phyloP scores from a whole-genome alignment of 2,797 vertebrate species.

The Sciurus vulgaris region DNA sequence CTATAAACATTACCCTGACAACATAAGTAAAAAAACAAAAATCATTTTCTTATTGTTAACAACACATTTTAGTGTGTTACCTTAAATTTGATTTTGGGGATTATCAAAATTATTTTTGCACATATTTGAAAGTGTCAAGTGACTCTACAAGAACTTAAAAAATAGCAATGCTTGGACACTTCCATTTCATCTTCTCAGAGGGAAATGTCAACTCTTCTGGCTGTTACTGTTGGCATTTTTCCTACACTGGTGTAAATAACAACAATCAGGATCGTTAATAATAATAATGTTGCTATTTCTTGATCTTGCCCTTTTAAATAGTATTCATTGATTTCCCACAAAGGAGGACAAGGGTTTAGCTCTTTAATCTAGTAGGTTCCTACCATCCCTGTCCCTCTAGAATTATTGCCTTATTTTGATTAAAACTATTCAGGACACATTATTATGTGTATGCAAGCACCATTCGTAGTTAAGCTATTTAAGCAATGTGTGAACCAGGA shows the following conservation, averaged over 20 bases:
- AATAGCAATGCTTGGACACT: not conserved
- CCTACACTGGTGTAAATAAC: not conserved
- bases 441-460: not conserved
- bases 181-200: not conserved
- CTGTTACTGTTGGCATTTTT: slow-evolving; percentile 6
- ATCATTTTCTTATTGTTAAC: slow-evolving; percentile 38
- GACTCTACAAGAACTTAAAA: not conserved
- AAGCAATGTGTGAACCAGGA: not conserved
- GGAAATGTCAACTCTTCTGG: not conserved
- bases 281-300: not conserved
- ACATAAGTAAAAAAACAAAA: not conserved
- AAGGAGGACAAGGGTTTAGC: not conserved
- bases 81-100: slow-evolving; percentile 52
- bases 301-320: not conserved
- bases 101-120: not conserved
- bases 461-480: not conserved
- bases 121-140: not conserved
- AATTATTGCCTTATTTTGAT: not conserved
- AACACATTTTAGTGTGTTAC: not conserved
- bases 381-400: not conserved
- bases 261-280: not conserved
- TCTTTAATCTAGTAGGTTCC: not conserved
- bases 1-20: not conserved
- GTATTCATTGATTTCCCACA: not conserved
- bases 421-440: not conserved